Evolutionary conservation across 2,113 vertebrate genomes (phyloP), one percentile per base, ranked within the genome.

Genomic region (Neodon shergylaensis): DNA sequence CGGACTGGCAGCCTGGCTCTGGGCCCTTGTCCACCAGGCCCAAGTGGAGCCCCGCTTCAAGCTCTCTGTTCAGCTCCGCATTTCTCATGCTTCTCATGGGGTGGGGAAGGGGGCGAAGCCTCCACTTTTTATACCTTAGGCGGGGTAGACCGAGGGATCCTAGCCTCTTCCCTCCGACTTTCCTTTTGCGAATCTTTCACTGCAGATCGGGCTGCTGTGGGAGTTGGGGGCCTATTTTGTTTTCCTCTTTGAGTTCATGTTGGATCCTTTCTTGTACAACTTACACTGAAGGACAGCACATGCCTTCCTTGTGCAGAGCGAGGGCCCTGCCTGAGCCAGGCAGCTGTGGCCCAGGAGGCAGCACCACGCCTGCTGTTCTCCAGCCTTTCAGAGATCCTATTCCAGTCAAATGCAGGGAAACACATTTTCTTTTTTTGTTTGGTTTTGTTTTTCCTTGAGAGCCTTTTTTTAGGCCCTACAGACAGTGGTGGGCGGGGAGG

Each of bases 71-170:
- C 97, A 7, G 96, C 97, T 93, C 98, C 97, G 81, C 97, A 94
- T 98, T 98, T 98, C 98, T 98, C 98, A 98, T 97, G 42, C 98
- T 98, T 98, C 81, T 98, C 98, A 97, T 97, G 97, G 98, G 98
- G 98, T 98, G 98, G 98, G 98, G 97, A 97, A 96, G 97, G 98
- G 97, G 97, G 82, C 95, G 39, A 72, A 94, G 79, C 84, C 96
- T 97, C 98, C 97, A 97, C 33, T 98, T 98, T 99, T 98, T 98
- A 98, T 98, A 95, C 81, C 77, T 98, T 98, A 97, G 97, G 98
- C 98, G 98, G 98, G 98, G 97, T 97, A 95, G 95, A 98, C 94
- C 90, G 97, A 98, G 98, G 97, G 90, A 95, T 98, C 98, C 98
- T 98, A 98, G 97, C 97, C 97, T 98, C 93, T 98, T 98, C 96